Conservation (phyloP, 2,888 invertebrate genomes). For the Drosophila barbarae region DNA sequence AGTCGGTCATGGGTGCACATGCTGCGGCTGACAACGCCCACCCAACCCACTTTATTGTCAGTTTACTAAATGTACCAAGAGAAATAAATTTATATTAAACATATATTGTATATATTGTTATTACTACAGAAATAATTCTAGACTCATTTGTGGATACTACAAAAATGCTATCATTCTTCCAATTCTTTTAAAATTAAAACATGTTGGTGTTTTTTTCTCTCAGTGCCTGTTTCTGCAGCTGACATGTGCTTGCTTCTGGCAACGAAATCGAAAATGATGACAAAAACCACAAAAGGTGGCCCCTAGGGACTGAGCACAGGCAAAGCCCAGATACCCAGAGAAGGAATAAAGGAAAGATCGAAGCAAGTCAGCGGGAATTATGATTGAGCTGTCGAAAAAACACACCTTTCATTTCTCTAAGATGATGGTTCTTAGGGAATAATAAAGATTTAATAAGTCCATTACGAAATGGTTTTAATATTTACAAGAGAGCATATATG, state of each 20-base stretch:
- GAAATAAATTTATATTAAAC: not conserved
- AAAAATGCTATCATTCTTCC: not conserved
- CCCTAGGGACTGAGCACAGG: slow-evolving; percentile 1
- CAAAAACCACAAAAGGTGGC: slow-evolving; percentile 40
- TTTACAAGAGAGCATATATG: not conserved
- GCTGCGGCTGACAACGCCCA: slow-evolving; percentile 45
- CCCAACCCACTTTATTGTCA: slow-evolving; percentile 13
- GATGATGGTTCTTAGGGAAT: not conserved
- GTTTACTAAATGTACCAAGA: not conserved
- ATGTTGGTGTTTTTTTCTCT: not conserved
- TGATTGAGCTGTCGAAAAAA: slow-evolving; percentile 20
- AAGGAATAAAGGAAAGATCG: slow-evolving; percentile 14
- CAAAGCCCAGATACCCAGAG: not conserved
- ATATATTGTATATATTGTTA: not conserved
- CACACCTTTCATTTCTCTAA: not conserved
- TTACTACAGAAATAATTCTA: not conserved
- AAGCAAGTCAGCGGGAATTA: slow-evolving; percentile 15
- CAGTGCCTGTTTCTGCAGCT: slow-evolving; percentile 23
- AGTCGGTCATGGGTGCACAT: slow-evolving; percentile 55
- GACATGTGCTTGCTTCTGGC: slow-evolving; percentile 16
- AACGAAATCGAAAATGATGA: slow-evolving; percentile 51
- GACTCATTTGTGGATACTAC: too few relatives aligned
- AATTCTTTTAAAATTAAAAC: not conserved
- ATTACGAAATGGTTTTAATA: not conserved
- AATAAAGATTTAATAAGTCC: not conserved